Base-by-base conservation (phyloP, 2,797 vertebrate genomes). In the Epinephelus awoara region DNA sequence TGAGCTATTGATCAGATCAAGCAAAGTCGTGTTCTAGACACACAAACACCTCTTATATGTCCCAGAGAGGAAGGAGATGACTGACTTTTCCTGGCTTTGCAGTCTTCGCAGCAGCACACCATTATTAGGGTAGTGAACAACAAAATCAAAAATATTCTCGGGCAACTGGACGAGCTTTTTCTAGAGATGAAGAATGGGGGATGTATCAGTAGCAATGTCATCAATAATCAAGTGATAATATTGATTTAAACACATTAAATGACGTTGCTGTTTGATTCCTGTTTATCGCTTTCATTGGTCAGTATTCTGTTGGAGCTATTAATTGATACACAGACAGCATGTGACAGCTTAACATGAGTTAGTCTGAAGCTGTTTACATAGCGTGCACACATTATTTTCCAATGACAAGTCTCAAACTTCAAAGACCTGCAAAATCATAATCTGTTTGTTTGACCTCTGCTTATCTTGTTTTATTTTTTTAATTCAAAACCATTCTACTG, bases 1-100 rank as follows among this genome's bases (percentile, higher is more conserved):
- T 81, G 61, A 80, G 74, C 77, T 90, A 90, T 91, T 87, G 89
- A 91, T 89, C 80, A 47, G 65, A 87, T 90, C 84, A 82, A 82
- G 89, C 85, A 79, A 63, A 70, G 67, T 67, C 1, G 44, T 55
- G 65, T 72, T 82, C 74, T 13, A 62, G 65, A 73, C 59, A 59
- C 34, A 66, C 46, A 85, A 67, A 66, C 56, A 67, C 15, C 10
- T 80, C 50, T 25, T 75, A 15, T 75, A 77, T 68, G 38, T 54
- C 64, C 54, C 50, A 27, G 13, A 56, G 57, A 61, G 34, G 18
- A 49, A 21, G 9, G 10, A 67, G 34, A 62, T 14, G 29, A 67
- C 46, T 6, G 63, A 69, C 51, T 44, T 34, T 63, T 51, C 1
- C 44, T 61, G 47, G 8, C 3, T 77, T 59, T 44, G 23, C 50